These are phyloP conservation scores for Tricholaema leucomelas DNA, from an alignment of 2,113 vertebrate genomes.

Conservation along the genomic window DNA sequence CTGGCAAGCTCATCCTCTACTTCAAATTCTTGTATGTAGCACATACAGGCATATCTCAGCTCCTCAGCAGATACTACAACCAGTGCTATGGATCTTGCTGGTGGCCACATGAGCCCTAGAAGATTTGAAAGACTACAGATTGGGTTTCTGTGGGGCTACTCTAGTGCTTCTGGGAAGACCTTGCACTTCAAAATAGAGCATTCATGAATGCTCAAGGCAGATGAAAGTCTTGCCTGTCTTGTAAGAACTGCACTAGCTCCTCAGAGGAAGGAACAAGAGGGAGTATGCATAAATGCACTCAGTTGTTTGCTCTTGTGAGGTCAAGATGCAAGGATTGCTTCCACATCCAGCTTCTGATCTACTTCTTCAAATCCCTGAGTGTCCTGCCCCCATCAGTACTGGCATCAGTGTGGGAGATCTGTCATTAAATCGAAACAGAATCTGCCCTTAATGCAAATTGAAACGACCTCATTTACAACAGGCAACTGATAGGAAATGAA, in stretches of 20 bases:
- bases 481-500: not conserved
- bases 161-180: not conserved
- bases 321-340: not conserved
- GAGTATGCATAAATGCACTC: too few relatives aligned
- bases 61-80: not conserved
- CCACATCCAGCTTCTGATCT: not conserved
- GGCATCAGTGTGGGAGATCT: not conserved
- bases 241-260: not conserved
- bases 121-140: not conserved
- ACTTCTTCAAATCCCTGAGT: not conserved
- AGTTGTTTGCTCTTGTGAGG: too few relatives aligned
- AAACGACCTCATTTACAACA: not conserved
- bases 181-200: not conserved
- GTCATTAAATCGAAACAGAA: conserved; percentile 30
- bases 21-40: not conserved
- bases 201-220: not conserved
- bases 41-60: not conserved
- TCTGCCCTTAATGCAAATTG: not conserved
- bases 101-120: not conserved
- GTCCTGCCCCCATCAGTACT: not conserved
- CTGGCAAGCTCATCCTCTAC: not conserved
- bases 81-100: too few relatives aligned
- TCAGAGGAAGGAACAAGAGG: too few relatives aligned
- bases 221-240: not conserved
- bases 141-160: not conserved